Evolutionary conservation across 2,797 vertebrate species (phyloP), one percentile per base, ranked within the genome.

Genomic region (Phataginus tetradactyla): DNA sequence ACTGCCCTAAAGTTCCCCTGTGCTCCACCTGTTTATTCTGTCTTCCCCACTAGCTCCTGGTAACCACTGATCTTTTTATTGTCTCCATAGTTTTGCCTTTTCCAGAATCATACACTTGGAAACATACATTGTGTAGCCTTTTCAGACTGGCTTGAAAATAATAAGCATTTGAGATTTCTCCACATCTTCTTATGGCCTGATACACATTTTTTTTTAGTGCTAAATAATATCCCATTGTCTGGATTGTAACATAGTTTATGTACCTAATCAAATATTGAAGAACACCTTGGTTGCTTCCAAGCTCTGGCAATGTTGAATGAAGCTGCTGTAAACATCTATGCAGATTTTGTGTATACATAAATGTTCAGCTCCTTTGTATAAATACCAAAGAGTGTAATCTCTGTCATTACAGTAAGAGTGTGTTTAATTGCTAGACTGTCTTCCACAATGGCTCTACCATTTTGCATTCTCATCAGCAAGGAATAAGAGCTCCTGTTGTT

Each of bases 181-280:
- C 9, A 4, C 74, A 37, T 91, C 57, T 63, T 83, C 63, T 74
- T 23, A 11, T 75, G 59, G 12, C 72, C 68, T 74, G 9, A 78
- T 32, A 64, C n/a, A 83, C 49, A 27, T 83, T 94, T 91, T 15
- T 74, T 91, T 77, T 32, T 78, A 39, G 34, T 71, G 37, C 8
- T 72, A 9, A 90, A 42, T 85, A 63, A 78, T 72, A 84, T 18
- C 18, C 3, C 27, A 4, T 51, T 94, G 21, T 64, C 34, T 95
- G 37, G 7, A 39, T 75, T 51, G 4, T 42, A 64, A 21, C 42
- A 29, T 39, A 55, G 25, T 45, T 87, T 86, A 32, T 34, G 20
- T 64, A 66, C 68, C 45, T 5, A 20, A 51, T 89, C 39, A n/a
- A n/a, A 12, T 81, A 59, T 34, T 21, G 4, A 83, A 69, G 39